Percentiles rank a stretch among this genome's conserved stretches.
These are phyloP conservation scores for Tychaedon coryphoeus DNA, from an alignment of 2,113 vertebrate genomes.

Conservation along the genomic window DNA sequence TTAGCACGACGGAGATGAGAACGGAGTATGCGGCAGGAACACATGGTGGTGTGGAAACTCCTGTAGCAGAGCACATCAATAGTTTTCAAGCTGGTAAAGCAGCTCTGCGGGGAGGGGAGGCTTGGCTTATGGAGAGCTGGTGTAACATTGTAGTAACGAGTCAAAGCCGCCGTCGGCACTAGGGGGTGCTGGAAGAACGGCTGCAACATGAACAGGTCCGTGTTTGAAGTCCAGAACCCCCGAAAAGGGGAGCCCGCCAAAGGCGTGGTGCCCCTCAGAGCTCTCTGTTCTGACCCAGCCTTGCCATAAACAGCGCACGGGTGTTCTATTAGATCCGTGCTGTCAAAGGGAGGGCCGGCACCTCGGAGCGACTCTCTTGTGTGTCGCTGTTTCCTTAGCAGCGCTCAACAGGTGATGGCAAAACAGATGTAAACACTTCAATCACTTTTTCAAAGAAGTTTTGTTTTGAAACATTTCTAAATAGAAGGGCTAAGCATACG, in stretches of 20 bases:
- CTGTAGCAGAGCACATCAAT: not conserved
- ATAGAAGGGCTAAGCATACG: not conserved
- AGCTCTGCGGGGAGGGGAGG: not conserved
- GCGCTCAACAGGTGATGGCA: not conserved
- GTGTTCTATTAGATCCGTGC: accelerated
- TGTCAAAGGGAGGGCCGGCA: accelerated
- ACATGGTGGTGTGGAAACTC: no score
- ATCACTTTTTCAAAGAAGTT: not conserved
- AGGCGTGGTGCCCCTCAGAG: not conserved
- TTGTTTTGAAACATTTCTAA: not conserved
- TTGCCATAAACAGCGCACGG: accelerated
- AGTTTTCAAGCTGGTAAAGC: not conserved
- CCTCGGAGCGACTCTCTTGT: accelerated
- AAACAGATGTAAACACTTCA: not conserved
- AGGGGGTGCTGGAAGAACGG: not conserved
- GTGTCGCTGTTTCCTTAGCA: not conserved
- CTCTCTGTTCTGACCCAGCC: no score
- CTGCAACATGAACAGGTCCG: accelerated
- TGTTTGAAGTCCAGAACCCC: accelerated
- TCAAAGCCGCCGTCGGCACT: not conserved
- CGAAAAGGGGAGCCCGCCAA: not conserved
- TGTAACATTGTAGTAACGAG: accelerated
- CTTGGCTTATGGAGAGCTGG: accelerated
- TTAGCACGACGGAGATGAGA: accelerated
- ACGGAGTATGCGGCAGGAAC: accelerated